Evolutionary conservation across 1,140 invertebrate species (phyloP), one percentile per base, ranked within the genome.

Genomic region (Drosophila saltans): DNA sequence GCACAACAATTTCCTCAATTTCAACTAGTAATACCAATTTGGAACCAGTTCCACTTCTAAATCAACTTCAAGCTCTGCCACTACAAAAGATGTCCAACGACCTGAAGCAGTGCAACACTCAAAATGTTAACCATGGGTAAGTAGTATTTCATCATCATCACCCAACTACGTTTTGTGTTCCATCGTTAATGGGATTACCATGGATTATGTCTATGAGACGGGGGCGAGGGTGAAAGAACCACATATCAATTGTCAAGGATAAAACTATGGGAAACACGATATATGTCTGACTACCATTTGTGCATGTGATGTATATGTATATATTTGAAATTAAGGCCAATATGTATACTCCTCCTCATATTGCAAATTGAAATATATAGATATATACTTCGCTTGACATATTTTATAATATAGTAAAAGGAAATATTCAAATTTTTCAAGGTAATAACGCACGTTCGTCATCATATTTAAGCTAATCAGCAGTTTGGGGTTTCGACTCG

Each of bases 101-200:
- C 45, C 70, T 80, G 26, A 89, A 86, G 69, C 76, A 69, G 9
- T 74, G 43, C 73, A 86, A 77, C 39, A 45, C 63, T 10, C 57
- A 59, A n/a, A 56, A 58, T 57, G 24, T 16, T 16, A 66, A 40
- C 65, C 78, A 76, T 11, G 84, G 84, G 83, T 88, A 45, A 89
- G 83, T 86, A 36, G 3, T 6, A 59, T 63, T 66, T 55, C 61
- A 56, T 75, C 45, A 70, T 55, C 10, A 11, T 7, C 4, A 2
- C 36, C 28, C 21, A 28, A 16, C 16, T 1, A 10, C 10, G 10
- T 41, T 16, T 9, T n/a, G 16, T 59, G 30, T 36, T 36, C 4
- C 24, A 16, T 7, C n/a, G 2, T n/a, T 88, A 85, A 88, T 88
- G 57, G 69, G 69, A 88, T 88, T 85, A 88, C 16, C n/a, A n/a